Percentiles rank a stretch among this genome's conserved stretches.
phyloP scores from a whole-genome alignment of 2,797 vertebrate species.

The Myiothlypis coronata region DNA sequence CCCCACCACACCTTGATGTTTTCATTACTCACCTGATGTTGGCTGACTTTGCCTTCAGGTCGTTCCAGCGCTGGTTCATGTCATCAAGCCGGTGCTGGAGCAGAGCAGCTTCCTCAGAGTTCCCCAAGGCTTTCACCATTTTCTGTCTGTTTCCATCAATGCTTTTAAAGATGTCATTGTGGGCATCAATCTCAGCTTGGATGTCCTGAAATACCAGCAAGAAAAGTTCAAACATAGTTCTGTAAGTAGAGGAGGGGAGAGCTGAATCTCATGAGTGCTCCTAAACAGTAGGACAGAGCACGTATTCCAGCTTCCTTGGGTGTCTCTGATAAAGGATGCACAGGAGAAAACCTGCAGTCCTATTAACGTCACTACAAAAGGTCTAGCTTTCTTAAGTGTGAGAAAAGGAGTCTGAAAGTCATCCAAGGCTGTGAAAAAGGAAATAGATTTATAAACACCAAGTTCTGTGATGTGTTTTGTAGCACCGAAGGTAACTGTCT shows the following conservation, averaged over 20 bases:
- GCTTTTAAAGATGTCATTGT: conserved; percentile 97
- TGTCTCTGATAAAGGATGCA: not conserved
- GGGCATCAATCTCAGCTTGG: conserved; percentile 97
- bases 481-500: not conserved
- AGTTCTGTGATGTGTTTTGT: not conserved
- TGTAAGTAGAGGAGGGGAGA: not conserved
- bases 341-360: not conserved
- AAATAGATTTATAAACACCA: not conserved
- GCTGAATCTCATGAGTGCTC: not conserved
- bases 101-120: conserved; percentile 90
- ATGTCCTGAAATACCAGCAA: conserved; percentile 84
- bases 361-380: not conserved
- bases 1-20: not conserved
- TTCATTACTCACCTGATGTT: conserved; percentile 84
- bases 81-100: conserved; percentile 95
- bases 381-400: not conserved
- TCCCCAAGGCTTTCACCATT: conserved; percentile 95
- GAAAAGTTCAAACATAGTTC: not conserved
- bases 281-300: not conserved
- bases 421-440: not conserved
- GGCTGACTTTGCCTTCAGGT: conserved; percentile 91
- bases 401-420: not conserved
- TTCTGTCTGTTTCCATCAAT: conserved; percentile 93
- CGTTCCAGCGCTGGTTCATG: conserved; percentile 98
- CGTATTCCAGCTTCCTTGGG: not conserved